phyloP scores from a whole-genome alignment of 2,797 vertebrate genomes.

The Notoglanidium macrostoma region DNA sequence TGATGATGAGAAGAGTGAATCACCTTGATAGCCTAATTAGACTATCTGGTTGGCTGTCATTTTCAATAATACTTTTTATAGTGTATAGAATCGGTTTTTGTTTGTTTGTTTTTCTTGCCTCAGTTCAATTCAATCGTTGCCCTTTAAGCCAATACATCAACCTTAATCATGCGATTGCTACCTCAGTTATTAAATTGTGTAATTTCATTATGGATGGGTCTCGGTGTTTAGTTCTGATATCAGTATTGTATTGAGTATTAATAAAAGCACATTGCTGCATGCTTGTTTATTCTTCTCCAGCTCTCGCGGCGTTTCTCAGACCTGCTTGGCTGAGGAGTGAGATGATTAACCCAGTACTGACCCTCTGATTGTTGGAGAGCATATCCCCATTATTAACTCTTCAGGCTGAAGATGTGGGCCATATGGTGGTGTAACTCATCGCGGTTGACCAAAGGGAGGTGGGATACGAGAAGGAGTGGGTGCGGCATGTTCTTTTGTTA shows the following conservation, averaged over 20 bases:
- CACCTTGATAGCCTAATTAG: neutral
- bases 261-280: neutral
- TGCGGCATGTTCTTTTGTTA: slow-evolving; percentile 52
- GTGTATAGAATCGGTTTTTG: neutral
- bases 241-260: neutral
- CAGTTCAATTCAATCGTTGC: neutral
- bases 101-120: neutral
- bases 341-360: slow-evolving; percentile 55
- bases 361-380: slow-evolving; percentile 53
- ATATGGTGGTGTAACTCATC: slow-evolving; percentile 61
- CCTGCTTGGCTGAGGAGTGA: slow-evolving; percentile 37
- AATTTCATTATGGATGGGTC: neutral
- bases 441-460: slow-evolving; percentile 47
- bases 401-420: slow-evolving; percentile 50
- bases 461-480: slow-evolving; percentile 23
- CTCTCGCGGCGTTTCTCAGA: slow-evolving; percentile 21
- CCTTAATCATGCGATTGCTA: neutral
- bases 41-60: neutral
- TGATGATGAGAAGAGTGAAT: neutral
- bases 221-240: neutral
- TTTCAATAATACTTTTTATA: neutral
- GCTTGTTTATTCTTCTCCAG: neutral
- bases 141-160: neutral
- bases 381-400: slow-evolving; percentile 53
- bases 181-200: too few species aligned